Base-by-base conservation (phyloP, 2,888 invertebrate species). In the Phaedon cochleariae region DNA sequence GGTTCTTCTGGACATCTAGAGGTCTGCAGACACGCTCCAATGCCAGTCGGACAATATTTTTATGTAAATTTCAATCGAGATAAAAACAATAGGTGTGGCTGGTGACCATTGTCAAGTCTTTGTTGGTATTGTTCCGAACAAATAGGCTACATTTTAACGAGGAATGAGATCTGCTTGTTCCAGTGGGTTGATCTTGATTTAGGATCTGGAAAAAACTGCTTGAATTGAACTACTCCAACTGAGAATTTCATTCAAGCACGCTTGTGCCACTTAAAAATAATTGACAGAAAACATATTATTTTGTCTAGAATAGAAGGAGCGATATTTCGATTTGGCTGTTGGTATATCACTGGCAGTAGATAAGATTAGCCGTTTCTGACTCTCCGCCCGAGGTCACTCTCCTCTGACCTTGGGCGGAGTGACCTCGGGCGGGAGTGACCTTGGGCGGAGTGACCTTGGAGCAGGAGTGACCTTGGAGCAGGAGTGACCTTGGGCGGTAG, bases 41-140 rank as follows among this genome's bases (percentile, higher is more conserved):
- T 41, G 41, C 41, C 41, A 34, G 41, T 41, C 41, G 15, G 26
- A 41, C 41, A 41, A 10, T 41, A 57, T 61, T 64, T 65, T 58
- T 65, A 65, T 65, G 65, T 57, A 60, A 65, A 65, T 65, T 51
- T 17, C 37, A 57, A 61, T 65, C 65, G 60, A 65, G 65, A 65
- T 65, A 61, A 57, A 37, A 61, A 65, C 55, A 65, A 61, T 51
- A 65, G 65, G 65, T 61, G 65, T 51, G 65, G 52, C 31, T 55
- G 57, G 60, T 65, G 51, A 48, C 61, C 46, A 59, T 64, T 64
- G 59, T 65, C 61, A 29, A 52, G 57, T 55, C 54, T 55, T 62
- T 62, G 55, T 62, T 57, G 29, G 57, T 41, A 41, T 41, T 41
- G 41, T 41, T 41, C 41, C 41, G 41, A 41, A 41, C 41, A 41